These are phyloP conservation scores for Standfussiana lucernea DNA, from an alignment of 2,888 invertebrate species.

Conservation along the genomic window DNA sequence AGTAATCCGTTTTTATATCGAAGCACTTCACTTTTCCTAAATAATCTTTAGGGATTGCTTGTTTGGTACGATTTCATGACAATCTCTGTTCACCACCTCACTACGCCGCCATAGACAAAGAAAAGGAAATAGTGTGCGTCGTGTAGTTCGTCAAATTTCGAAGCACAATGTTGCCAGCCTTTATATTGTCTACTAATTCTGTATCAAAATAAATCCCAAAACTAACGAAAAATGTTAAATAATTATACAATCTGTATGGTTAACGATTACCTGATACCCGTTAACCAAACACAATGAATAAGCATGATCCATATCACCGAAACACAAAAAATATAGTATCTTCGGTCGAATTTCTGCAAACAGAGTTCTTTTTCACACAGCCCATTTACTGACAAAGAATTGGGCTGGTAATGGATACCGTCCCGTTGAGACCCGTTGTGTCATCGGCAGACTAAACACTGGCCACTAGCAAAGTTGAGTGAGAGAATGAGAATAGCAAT, in stretches of 20 bases:
- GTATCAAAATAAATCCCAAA: background rate
- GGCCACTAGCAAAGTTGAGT: background rate
- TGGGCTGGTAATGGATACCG: no score
- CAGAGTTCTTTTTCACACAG: background rate
- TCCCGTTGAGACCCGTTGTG: no score
- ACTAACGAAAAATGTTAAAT: background rate
- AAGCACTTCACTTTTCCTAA: conserved; percentile 71
- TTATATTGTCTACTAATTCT: background rate
- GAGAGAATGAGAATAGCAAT: background rate
- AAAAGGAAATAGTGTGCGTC: conserved; percentile 58
- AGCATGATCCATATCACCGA: background rate
- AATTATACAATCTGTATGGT: background rate
- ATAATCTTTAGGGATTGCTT: conserved; percentile 66
- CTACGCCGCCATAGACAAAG: conserved; percentile 68
- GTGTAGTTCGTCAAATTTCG: conserved; percentile 28
- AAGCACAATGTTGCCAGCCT: conserved; percentile 46
- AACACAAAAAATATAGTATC: background rate
- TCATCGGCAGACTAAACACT: no score
- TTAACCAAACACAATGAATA: no score
- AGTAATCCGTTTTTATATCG: conserved; percentile 73
- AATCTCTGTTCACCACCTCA: conserved; percentile 64
- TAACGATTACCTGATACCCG: no score
- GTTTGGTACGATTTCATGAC: conserved; percentile 60
- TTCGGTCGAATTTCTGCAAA: background rate
- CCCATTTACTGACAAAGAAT: background rate